phyloP scores from a whole-genome alignment of 1,140 invertebrate species.

The Tetraneura akinire region DNA sequence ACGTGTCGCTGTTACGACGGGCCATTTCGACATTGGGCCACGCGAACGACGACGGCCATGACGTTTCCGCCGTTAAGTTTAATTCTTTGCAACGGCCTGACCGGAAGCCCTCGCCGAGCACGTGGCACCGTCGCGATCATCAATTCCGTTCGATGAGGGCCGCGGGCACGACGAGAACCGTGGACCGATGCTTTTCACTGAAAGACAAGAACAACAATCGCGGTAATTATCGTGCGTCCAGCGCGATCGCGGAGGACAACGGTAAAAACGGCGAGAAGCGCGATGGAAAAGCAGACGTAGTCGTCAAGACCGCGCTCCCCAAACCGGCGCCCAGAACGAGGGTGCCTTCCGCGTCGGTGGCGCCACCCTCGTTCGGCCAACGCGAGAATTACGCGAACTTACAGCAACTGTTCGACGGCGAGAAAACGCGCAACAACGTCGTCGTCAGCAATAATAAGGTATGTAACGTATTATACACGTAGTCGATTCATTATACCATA shows the following conservation, averaged over 20 bases:
- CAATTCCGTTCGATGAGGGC: slow-evolving; percentile 22
- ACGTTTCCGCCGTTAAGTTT: not conserved
- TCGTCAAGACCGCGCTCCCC: not conserved
- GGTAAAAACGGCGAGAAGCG: not conserved
- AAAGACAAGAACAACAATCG: not conserved
- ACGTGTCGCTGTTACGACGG: slow-evolving; percentile 32
- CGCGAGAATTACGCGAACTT: slow-evolving; percentile 16
- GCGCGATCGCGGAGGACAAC: too few species aligned
- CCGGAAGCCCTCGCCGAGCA: not conserved
- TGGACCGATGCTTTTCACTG: too few species aligned
- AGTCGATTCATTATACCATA: not conserved
- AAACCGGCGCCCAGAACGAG: slow-evolving; percentile 38
- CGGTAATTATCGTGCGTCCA: not conserved
- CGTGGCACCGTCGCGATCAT: not conserved
- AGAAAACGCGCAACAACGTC: too few species aligned
- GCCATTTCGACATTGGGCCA: not conserved
- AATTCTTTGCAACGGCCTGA: slow-evolving; percentile 17
- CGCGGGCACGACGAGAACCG: too few species aligned
- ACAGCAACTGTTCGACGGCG: not conserved
- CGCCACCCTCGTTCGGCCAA: not conserved
- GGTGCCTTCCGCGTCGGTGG: not conserved
- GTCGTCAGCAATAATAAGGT: not conserved
- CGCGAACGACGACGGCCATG: not conserved
- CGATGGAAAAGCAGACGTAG: not conserved
- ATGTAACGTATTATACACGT: not conserved